phyloP scores from a whole-genome alignment of 2,797 vertebrate genomes.

The Cossypha caffra region DNA sequence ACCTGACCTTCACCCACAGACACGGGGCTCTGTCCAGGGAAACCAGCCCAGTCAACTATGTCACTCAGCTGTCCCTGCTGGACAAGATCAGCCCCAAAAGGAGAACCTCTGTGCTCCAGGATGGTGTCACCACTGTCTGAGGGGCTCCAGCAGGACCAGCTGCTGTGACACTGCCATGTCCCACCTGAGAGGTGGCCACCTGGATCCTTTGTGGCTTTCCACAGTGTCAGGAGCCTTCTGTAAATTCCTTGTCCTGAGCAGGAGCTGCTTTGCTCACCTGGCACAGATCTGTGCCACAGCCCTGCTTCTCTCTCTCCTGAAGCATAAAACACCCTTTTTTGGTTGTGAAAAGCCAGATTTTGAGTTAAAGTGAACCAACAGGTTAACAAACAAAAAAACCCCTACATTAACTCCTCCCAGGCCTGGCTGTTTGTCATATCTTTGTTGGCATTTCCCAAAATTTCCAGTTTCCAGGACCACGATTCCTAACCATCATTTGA shows the following conservation, averaged over 20 bases:
- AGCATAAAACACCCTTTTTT: background rate
- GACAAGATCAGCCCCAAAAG: conserved; percentile 72
- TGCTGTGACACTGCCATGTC: background rate
- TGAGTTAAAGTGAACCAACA: background rate
- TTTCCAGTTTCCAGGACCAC: background rate
- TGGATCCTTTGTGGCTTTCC: background rate
- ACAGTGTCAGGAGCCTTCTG: background rate
- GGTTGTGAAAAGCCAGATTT: background rate
- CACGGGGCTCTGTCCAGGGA: conserved; percentile 67
- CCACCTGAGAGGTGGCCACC: accelerated
- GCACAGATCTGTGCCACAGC: background rate
- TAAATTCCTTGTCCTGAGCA: background rate
- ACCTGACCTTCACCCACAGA: conserved; percentile 77
- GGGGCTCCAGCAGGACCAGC: background rate
- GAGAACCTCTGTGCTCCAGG: conserved; percentile 39
- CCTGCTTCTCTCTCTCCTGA: background rate
- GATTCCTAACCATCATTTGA: background rate
- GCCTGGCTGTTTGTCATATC: accelerated
- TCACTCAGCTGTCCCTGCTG: conserved; percentile 79
- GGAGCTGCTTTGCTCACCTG: background rate
- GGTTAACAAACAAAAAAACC: accelerated
- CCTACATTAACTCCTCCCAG: background rate
- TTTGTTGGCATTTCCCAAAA: background rate
- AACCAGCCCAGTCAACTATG: conserved; percentile 68
- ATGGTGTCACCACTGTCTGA: conserved; percentile 81